Base-by-base conservation (phyloP, 1,140 invertebrate species). In the Caenorhabditis remanei region DNA sequence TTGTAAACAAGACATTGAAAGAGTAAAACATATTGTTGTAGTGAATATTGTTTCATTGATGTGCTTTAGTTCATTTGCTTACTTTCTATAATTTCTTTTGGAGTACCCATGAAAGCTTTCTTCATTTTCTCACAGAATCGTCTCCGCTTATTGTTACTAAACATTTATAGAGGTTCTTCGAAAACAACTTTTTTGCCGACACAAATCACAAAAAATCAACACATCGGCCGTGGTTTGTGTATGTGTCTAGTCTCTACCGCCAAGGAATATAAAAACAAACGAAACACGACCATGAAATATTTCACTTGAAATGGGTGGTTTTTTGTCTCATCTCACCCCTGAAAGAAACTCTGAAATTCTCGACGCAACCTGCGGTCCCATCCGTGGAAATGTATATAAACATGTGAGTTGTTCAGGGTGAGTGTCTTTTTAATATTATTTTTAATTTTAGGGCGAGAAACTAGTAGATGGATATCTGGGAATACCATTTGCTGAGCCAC, bases 401-500 rank as follows among this genome's bases (percentile, higher is more conserved):
- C 79, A 83, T 83, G 79, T 83, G 24, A 58, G 48, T 58, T 50
- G 40, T n/a, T 24, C 1, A 50, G 48, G 21, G 2, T 19, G 2
- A 21, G 24, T 55, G 21, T 83, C 14, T 11, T 4, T 53, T 53
- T 55, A 24, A 21, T 0, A 9, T 55, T 53, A 32, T 0, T 83
- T 50, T 53, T 19, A 32, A 14, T 48, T 83, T 46, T 7, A 71
- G 65, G n/a, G 19, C 0, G 41, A 71, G 1, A 46, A 61, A 24
- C 43, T 65, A n/a, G 53, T 61, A 13, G 79, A 87, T 56, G 86
- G 56, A n/a, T 87, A 65, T 50, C 55, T 88, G 4, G 87, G 87
- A 50, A 88, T 88, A 53, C 87, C 87, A 50, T 88, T 87, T 46
- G 87, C 84, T 7, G 13, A 88, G 40, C 46, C 87, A 43, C 40